Conservation (phyloP, 1,140 invertebrate genomes). For the Proales similis region DNA sequence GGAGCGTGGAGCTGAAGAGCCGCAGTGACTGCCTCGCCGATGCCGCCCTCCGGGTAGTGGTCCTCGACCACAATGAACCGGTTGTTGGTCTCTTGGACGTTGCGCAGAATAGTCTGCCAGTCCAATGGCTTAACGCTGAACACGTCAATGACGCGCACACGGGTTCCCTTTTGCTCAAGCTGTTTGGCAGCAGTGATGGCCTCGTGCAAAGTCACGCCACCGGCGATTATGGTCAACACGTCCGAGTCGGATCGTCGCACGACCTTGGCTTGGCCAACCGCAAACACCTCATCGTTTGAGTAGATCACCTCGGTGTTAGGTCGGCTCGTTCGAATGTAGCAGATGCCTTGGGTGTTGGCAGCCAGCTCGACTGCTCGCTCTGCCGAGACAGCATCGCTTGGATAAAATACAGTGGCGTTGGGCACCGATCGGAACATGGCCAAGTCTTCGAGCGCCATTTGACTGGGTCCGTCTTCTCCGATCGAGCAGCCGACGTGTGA, state of each 20-base stretch:
- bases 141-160: slow-evolving; percentile 75
- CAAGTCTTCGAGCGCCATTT: slow-evolving; percentile 97
- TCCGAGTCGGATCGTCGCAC: slow-evolving; percentile 60
- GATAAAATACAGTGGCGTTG: slow-evolving; percentile 88
- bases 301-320: slow-evolving; percentile 82
- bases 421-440: slow-evolving; percentile 89
- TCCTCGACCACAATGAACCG: slow-evolving; percentile 87
- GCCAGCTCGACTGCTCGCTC: slow-evolving; percentile 89
- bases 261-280: slow-evolving; percentile 60
- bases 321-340: slow-evolving; percentile 87
- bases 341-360: slow-evolving; percentile 87
- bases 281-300: slow-evolving; percentile 73
- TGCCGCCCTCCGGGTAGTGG: slow-evolving; percentile 83
- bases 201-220: slow-evolving; percentile 85
- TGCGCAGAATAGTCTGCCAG: slow-evolving; percentile 63
- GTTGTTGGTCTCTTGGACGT: slow-evolving; percentile 72
- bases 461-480: slow-evolving; percentile 93
- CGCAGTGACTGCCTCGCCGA: slow-evolving; percentile 84
- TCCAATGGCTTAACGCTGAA: slow-evolving; percentile 96
- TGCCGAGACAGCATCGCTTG: slow-evolving; percentile 83
- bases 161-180: slow-evolving; percentile 61
- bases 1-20: slow-evolving; percentile 57
- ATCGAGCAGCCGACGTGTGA: slow-evolving; percentile 91
- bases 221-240: slow-evolving; percentile 74
- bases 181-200: slow-evolving; percentile 73